Base-by-base conservation (phyloP, 2,113 vertebrate species). In the Rhizomys pruinosus region DNA sequence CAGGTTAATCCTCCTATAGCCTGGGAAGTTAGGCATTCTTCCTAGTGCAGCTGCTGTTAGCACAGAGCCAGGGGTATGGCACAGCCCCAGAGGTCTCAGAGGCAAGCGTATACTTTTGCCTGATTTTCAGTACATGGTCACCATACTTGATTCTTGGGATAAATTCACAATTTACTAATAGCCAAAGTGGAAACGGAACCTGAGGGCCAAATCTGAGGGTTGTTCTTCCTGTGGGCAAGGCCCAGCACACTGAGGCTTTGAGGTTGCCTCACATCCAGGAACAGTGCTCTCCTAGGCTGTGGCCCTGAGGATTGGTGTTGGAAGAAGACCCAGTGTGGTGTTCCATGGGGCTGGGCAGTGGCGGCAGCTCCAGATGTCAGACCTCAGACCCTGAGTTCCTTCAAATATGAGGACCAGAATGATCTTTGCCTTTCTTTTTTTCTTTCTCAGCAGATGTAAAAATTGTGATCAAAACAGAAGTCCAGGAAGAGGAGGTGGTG, bases 391-490 rank as follows among this genome's bases (percentile, higher is more conserved):
- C 34, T 44, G 61, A 12, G 5, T 57, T 44, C 44, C 34, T 29
- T 19, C 22, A 34, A 52, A 29, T 68, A 11, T 10, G 4, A 16
- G 27, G 82, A 71, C 63, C 37, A 77, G 23, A 90, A 23, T 71
- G 44, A 90, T 59, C 77, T 23, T 59, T 72, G 72, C 16, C 57
- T 85, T 52, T 96, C 77, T 97, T 34, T 94, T n/a, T 93, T 22
- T 89, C 74, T 97, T 34, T 94, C 84, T 97, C 91, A 97, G 96
- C 96, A 97, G 97, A 97, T 88, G 97, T 97, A 86, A 97, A 97
- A 93, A 97, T 97, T 20, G 97, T 97, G 77, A 97, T 97, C 63
- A 97, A 97, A 92, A 97, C 97, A 0, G 97, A 97, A 96, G 97
- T 97, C 72, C 97, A 97, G 57, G 97, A 97, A 61, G 96, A 97